Evolutionary conservation across 2,113 vertebrate genomes (phyloP), one percentile per base, ranked within the genome.

Genomic region (Ochotona curzoniae): DNA sequence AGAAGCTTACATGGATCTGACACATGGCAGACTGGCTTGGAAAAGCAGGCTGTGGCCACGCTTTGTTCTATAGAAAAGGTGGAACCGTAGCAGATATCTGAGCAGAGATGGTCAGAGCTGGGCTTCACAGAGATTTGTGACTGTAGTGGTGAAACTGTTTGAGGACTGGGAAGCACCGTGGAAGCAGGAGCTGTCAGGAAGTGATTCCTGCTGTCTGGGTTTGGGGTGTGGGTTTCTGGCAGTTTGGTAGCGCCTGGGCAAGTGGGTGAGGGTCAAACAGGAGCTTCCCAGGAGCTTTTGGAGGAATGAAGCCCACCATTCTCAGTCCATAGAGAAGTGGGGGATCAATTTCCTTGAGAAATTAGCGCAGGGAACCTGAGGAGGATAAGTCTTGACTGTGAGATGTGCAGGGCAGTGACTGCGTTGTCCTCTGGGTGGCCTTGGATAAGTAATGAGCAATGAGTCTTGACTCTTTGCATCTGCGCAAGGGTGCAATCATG

Each of bases 201-300:
- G 47, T 1, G 7, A 1, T 25, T 44, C 51, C 13, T 26, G 60
- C 57, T 49, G 54, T 51, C 35, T 23, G 8, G 35, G 12, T 23
- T 67, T 70, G 51, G 38, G 15, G 1, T 76, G 47, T 47, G 15
- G 11, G 20, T 44, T 63, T 80, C 61, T 54, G 32, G 79, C 49
- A 74, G 18, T 11, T 18, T 28, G 23, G 25, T 35, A 15, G 30
- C 49, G 38, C 54, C 5, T 2, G 13, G 1, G 1, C 38, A 10
- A 25, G 12, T 21, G n/a, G 63, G 49, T 63, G 8, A 0, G 6
- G 21, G 8, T 14, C 71, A 13, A 28, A 32, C 0, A 0, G 44
- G 88, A n/a, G 26, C 38, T 70, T 10, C 10, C 6, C 32, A 64
- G 30, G 38, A 64, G 12, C 35, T 7, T 12, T 5, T 10, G n/a